Percentiles rank a stretch among this genome's conserved stretches.
These are phyloP conservation scores for Acromyrmex heyeri DNA, from an alignment of 1,140 invertebrate genomes.

Conservation along the genomic window DNA sequence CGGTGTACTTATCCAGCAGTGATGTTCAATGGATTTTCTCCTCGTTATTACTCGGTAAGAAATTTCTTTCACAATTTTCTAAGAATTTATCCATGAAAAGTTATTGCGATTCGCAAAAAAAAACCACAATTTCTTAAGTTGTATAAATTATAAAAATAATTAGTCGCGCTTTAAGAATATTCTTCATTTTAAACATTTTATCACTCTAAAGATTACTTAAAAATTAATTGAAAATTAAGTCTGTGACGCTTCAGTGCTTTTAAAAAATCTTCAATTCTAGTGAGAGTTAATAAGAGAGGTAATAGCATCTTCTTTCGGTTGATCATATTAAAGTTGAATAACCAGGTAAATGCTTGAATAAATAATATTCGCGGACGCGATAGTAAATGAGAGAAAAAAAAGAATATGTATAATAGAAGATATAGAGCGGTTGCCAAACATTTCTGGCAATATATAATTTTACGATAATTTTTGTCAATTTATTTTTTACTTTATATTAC, in stretches of 20 bases:
- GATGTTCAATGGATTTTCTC: constrained; percentile 8
- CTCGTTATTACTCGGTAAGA: background rate
- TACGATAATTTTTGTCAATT: no score
- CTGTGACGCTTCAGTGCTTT: background rate
- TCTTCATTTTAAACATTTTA: background rate
- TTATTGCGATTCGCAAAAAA: background rate
- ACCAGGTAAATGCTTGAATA: background rate
- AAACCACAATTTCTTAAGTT: background rate
- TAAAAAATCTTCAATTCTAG: background rate
- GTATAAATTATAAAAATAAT: constrained; percentile 7
- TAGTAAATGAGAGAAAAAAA: background rate
- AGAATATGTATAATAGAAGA: background rate
- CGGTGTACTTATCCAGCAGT: background rate
- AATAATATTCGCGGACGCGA: background rate
- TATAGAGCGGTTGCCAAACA: no score
- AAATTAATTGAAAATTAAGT: background rate
- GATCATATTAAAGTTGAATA: background rate
- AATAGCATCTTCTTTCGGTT: background rate
- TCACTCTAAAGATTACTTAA: background rate
- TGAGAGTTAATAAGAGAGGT: background rate
- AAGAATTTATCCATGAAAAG: background rate
- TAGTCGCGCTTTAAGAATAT: background rate
- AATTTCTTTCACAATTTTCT: background rate
- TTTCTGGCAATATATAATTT: no score
- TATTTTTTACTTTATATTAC: no score